A percentile compares a stretch with the other conserved stretches of the same genome.
phyloP scores from a whole-genome alignment of 2,797 vertebrate species.

The Australoheros facetus region DNA sequence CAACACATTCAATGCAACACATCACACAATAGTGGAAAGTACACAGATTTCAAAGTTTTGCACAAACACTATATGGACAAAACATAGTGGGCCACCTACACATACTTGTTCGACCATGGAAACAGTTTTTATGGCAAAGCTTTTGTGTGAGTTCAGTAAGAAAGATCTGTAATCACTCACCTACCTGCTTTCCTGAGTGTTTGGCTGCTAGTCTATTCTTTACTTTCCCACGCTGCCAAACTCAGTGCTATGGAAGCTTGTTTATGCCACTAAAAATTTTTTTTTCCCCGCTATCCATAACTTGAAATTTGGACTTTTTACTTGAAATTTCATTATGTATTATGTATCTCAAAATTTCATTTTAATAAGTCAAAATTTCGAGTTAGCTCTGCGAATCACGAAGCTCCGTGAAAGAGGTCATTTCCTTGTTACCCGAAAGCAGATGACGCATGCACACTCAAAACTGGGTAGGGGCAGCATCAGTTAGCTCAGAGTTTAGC shows the following conservation, averaged over 20 bases:
- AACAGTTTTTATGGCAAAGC: background rate
- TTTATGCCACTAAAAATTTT: too few relatives aligned
- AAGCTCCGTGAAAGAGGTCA: too few relatives aligned
- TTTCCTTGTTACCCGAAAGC: too few relatives aligned
- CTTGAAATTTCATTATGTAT: too few relatives aligned
- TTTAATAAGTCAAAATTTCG: too few relatives aligned
- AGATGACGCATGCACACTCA: too few relatives aligned
- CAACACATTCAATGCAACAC: background rate
- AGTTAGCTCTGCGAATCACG: too few relatives aligned
- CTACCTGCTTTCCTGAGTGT: background rate
- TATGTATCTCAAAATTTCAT: too few relatives aligned
- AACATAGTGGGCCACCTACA: background rate
- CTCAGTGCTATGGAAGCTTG: background rate
- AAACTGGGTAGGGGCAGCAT: too few relatives aligned
- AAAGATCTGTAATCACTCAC: background rate
- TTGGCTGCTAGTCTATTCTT: accelerated
- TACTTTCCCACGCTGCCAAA: background rate
- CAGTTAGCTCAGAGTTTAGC: too few relatives aligned
- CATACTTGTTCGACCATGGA: background rate
- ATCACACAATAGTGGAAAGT: background rate
- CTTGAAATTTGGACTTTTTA: too few relatives aligned
- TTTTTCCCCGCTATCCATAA: too few relatives aligned
- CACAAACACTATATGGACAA: background rate
- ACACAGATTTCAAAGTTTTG: background rate
- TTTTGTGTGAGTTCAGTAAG: background rate